Evolutionary conservation across 2,113 vertebrate genomes (phyloP), one percentile per base, ranked within the genome.

Genomic region (Misgurnus anguillicaudatus): DNA sequence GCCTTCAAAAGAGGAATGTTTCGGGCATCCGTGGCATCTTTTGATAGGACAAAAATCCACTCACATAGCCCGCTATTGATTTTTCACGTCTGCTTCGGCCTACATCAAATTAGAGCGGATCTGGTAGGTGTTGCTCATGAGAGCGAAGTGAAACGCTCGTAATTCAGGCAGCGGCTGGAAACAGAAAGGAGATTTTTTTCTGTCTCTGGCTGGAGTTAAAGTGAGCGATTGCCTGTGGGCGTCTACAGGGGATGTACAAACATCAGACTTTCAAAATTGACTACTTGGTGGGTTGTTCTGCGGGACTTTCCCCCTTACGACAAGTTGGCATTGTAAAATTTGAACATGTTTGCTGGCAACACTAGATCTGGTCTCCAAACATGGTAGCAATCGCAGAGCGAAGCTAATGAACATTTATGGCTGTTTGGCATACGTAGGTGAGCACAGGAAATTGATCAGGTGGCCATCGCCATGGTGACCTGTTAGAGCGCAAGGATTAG

Each of bases 391-490:
- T 73, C 87, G 87, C 89, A 91, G 91, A 70, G 91, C 83, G 85
- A 93, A 89, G 85, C 88, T 93, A 94, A 94, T 95, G 93, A 94
- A 91, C 84, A 88, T 92, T 87, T 90, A 91, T 68, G 86, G 91
- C 90, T 90, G 88, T 87, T 90, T 87, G 89, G 89, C 89, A 94
- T 90, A 91, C 88, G 69, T 89, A 92, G 92, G 63, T 85, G 90
- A 87, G 93, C 93, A 91, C 91, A 93, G 91, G 90, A 94, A 94
- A 95, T 94, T 94, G 94, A 94, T 94, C 92, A 91, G 90, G 91
- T 92, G 92, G 73, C 88, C 84, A 92, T 94, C 91, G 89, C 90
- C 80, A 75, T 91, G 87, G 92, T 86, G 94, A 94, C 92, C 90
- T 82, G 71, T 61, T 38, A 68, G 71, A 80, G 72, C 67, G 41